These are phyloP conservation scores for Symphodus melops DNA, from an alignment of 2,113 vertebrate species.

Conservation along the genomic window DNA sequence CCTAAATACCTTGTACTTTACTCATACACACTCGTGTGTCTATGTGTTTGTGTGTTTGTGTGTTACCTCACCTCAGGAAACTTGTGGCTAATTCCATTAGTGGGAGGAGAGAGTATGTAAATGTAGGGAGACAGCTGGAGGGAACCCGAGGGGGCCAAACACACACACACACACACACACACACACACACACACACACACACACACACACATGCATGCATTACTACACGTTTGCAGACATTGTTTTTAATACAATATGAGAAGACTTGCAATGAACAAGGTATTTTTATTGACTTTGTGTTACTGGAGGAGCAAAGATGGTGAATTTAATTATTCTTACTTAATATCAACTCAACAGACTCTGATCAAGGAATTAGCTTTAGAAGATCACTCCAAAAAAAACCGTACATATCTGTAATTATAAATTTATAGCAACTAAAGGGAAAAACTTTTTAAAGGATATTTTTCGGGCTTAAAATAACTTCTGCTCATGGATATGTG, in stretches of 20 bases:
- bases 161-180: constrained; percentile 34
- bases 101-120: constrained; percentile 93
- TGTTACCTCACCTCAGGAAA: constrained; percentile 94
- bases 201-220: no score
- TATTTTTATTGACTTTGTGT: not conserved
- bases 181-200: constrained; percentile 36
- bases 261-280: not conserved
- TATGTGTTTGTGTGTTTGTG: constrained; percentile 27
- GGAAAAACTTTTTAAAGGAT: no score
- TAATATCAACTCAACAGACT: no score
- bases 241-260: constrained; percentile 14
- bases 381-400: no score
- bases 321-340: no score
- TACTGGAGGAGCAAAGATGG: no score
- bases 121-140: constrained; percentile 97
- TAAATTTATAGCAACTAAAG: no score
- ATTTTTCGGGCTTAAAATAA: no score
- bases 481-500: no score
- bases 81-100: constrained; percentile 99
- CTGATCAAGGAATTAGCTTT: no score
- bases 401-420: no score
- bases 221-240: constrained; percentile 13
- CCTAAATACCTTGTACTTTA: constrained; percentile 39
- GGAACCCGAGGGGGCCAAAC: constrained; percentile 86
- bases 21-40: constrained; percentile 37